Percentiles rank a stretch among this genome's conserved stretches.
Evolutionary conservation across 2,113 vertebrate genomes (phyloP).

Genomic region (Osmerus mordax): DNA sequence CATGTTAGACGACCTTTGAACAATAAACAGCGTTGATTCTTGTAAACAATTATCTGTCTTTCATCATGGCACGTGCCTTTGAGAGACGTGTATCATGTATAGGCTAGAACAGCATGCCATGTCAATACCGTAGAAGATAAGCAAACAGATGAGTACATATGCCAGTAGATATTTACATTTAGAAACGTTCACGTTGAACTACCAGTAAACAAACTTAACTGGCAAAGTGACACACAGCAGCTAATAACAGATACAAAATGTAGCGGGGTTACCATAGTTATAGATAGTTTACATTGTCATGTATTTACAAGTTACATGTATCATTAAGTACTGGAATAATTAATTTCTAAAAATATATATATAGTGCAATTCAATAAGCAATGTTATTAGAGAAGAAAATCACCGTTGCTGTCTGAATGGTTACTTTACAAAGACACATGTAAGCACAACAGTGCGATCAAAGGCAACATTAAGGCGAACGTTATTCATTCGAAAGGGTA

Average conservation of each 20-base stretch:
- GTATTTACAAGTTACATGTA: neutral
- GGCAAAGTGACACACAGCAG: slow-evolving; percentile 7
- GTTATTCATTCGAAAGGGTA: slow-evolving; percentile 10
- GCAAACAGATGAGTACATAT: slow-evolving; percentile 34
- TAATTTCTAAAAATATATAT: neutral
- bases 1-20: neutral
- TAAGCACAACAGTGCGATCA: neutral
- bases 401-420: slow-evolving; percentile 64
- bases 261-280: neutral
- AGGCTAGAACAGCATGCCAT: neutral
- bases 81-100: neutral
- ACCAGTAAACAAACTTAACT: neutral
- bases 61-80: too few relatives aligned
- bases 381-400: slow-evolving; percentile 53
- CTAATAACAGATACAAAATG: slow-evolving; percentile 2
- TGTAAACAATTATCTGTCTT: too few relatives aligned
- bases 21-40: too few relatives aligned
- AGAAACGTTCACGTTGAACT: too few relatives aligned
- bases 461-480: slow-evolving; percentile 15
- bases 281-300: neutral
- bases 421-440: slow-evolving; percentile 56
- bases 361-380: slow-evolving; percentile 5
- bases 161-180: neutral
- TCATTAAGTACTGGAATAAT: slow-evolving; percentile 8
- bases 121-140: slow-evolving; percentile 19